phyloP scores from a whole-genome alignment of 2,888 invertebrate species.

The Hymenopus coronatus region DNA sequence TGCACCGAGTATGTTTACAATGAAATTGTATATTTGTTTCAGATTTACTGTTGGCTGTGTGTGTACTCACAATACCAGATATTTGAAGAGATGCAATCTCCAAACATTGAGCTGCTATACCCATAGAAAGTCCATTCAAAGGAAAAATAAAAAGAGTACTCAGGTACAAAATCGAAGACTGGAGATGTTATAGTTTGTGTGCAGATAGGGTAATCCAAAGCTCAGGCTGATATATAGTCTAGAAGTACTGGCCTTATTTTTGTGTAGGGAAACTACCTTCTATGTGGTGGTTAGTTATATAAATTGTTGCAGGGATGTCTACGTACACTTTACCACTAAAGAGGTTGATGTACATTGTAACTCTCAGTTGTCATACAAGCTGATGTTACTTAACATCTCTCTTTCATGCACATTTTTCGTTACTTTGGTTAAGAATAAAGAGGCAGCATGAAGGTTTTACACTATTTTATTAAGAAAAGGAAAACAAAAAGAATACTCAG shows the following conservation, averaged over 20 bases:
- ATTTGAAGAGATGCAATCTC: constrained; percentile 76
- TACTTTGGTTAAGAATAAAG: too few relatives aligned
- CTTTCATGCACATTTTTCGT: too few relatives aligned
- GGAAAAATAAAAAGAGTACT: neutral
- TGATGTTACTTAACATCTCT: too few relatives aligned
- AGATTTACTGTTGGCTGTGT: constrained; percentile 86
- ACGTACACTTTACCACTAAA: neutral
- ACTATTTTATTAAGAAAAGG: too few relatives aligned
- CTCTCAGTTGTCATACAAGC: too few relatives aligned
- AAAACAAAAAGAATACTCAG: too few relatives aligned
- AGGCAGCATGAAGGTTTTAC: too few relatives aligned
- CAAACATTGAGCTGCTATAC: constrained; percentile 78
- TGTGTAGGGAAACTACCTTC: neutral
- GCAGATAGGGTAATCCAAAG: neutral
- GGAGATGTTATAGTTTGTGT: neutral
- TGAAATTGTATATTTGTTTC: constrained; percentile 44
- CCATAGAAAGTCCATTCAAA: constrained; percentile 46
- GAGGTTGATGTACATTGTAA: neutral
- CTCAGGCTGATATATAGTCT: neutral
- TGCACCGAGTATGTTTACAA: neutral
- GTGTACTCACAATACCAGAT: constrained; percentile 83
- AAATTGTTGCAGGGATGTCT: neutral
- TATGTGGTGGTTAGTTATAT: neutral
- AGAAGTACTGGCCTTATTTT: neutral
- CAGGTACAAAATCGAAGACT: neutral